Evolutionary conservation across 53 echinoderm and acorn worm genomes (phyloP), one percentile per base, ranked within the genome.

Genomic region (Paracentrotus lividus): DNA sequence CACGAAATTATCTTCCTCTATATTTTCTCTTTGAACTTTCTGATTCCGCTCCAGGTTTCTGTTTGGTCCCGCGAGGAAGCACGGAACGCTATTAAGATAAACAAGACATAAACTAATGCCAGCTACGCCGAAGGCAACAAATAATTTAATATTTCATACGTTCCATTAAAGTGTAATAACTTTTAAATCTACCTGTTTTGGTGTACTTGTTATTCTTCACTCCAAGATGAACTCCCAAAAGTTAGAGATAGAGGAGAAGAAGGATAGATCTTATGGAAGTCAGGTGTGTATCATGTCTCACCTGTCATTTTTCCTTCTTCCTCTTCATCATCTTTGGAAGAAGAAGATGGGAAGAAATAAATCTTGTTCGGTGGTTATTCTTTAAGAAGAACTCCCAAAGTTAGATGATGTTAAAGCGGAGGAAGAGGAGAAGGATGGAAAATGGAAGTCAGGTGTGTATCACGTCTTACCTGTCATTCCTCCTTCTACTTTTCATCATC

Each of bases 271-370:
- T 16, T n/a, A 90, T 90, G 33, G 78, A 92, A 92, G 81, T 81
- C 92, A 92, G 92, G 92, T 92, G 92, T 27, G 81, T 57, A 78
- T 92, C 92, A 92, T 59, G 92, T 92, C 51, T 81, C 57, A 92
- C 81, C 92, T 92, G 81, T 40, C 92, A 92, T 53, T 54, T 90
- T 38, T 47, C 33, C 64, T 43, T 32, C 86, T 54, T 53, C 38
- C 47, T 47, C 47, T 27, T 81, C 81, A 81, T 81, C 77, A 77
- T 72, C 72, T 36, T 45, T 81, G 44, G 47, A n/a, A n/a, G 44
- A 47, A 27, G 12, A 27, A 69, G 72, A 72, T 51, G 75, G n/a
- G 75, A 23, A 86, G 86, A 75, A 69, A 90, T 90, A 72, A 90
- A 90, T 90, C 91, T 90, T 90, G 72, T 14, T 72, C 75, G 91